These are phyloP conservation scores for Caenorhabditis becei DNA, from an alignment of 2,888 invertebrate genomes.

Conservation along the genomic window DNA sequence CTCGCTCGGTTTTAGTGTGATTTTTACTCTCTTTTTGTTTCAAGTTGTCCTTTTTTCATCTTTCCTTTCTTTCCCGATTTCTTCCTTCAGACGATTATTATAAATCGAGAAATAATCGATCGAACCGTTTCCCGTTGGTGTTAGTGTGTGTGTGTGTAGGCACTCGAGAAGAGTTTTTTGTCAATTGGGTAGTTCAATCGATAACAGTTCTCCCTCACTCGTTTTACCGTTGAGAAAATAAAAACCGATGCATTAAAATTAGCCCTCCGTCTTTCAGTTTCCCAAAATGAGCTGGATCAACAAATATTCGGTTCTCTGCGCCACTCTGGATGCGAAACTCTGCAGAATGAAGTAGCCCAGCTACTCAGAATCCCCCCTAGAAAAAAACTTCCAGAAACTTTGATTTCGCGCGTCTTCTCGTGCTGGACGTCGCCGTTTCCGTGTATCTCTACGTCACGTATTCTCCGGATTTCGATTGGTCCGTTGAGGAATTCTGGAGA, in stretches of 20 bases:
- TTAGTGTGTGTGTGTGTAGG: slow-evolving; percentile 30
- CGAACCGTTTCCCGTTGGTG: slow-evolving; percentile 16
- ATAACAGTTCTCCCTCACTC: slow-evolving; percentile 29
- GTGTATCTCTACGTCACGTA: background rate
- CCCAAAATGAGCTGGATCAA: background rate
- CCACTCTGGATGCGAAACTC: too few relatives aligned
- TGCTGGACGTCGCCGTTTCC: slow-evolving; percentile 33
- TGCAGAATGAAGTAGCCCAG: too few relatives aligned
- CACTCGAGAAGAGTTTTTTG: slow-evolving; percentile 23
- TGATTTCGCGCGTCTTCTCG: slow-evolving; percentile 5
- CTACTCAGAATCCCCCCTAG: background rate
- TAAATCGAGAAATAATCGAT: slow-evolving; percentile 21
- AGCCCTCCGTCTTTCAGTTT: background rate
- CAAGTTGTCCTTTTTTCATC: slow-evolving; percentile 37
- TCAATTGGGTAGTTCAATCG: slow-evolving; percentile 43
- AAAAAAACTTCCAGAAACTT: slow-evolving; percentile 14
- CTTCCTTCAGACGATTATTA: background rate
- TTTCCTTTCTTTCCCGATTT: slow-evolving; percentile 9
- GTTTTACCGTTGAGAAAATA: slow-evolving; percentile 53
- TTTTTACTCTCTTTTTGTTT: slow-evolving; percentile 35
- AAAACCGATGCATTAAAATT: slow-evolving; percentile 13
- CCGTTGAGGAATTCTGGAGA: slow-evolving; percentile 40
- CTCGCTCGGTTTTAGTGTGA: slow-evolving; percentile 56
- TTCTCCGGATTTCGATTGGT: slow-evolving; percentile 9
- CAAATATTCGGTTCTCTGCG: slow-evolving; percentile 1